Conservation (phyloP, 2,888 invertebrate genomes). For the Ichneumoninae sp. region DNA sequence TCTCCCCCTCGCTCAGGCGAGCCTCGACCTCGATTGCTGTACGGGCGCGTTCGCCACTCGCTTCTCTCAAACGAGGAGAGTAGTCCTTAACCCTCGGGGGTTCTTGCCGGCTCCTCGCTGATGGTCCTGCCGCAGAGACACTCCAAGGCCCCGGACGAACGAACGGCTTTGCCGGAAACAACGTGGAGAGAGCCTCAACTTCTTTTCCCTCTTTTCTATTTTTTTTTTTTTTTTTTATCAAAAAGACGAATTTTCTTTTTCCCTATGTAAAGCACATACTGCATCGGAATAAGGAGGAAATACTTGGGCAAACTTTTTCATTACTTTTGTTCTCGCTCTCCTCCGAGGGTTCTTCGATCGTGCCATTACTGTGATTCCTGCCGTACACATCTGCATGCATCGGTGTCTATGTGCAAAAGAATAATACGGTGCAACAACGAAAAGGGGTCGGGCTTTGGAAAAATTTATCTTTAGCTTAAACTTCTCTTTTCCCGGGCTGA, state of each 20-base stretch:
- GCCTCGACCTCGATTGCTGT: conserved; percentile 51
- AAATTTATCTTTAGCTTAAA: conserved; percentile 38
- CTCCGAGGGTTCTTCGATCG: background rate
- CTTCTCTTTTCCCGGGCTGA: conserved; percentile 16
- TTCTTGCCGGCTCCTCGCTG: background rate
- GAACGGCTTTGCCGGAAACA: conserved; percentile 6
- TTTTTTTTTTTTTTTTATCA: background rate
- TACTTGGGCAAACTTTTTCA: conserved; percentile 5
- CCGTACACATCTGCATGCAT: background rate
- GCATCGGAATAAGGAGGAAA: background rate
- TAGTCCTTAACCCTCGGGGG: conserved; percentile 32
- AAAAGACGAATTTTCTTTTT: background rate
- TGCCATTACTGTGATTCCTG: background rate
- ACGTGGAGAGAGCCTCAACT: background rate
- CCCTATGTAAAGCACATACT: conserved; percentile 4
- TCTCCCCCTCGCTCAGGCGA: conserved; percentile 44
- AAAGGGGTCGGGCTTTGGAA: background rate
- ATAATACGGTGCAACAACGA: conserved; percentile 1
- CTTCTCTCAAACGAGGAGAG: conserved; percentile 3
- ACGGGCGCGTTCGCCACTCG: conserved; percentile 15
- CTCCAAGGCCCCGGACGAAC: conserved; percentile 15
- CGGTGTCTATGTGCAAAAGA: background rate
- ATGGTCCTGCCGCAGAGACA: conserved; percentile 1
- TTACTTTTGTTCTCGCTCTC: conserved; percentile 2
- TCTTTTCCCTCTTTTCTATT: background rate